Evolutionary conservation across 2,113 vertebrate species (phyloP).

Genomic region (Sander lucioperca): DNA sequence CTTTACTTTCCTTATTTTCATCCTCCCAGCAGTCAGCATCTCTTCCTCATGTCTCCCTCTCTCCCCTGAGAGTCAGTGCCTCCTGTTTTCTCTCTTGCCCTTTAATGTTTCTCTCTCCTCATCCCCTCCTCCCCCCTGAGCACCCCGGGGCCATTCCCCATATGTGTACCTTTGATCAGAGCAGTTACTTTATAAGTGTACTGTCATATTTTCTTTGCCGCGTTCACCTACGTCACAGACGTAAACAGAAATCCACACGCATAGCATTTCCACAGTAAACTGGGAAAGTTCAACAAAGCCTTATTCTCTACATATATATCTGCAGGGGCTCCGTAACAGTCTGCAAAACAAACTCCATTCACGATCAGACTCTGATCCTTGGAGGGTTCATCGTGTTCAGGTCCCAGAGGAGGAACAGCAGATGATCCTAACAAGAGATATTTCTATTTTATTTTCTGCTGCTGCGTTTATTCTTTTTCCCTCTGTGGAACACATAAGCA

Average conservation of each 20-base stretch:
- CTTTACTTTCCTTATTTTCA: constrained; percentile 33
- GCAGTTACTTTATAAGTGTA: constrained; percentile 33
- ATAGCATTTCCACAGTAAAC: constrained; percentile 15
- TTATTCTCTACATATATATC: constrained; percentile 56
- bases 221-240: constrained; percentile 47
- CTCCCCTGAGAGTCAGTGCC: constrained; percentile 46
- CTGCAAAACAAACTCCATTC: constrained; percentile 61
- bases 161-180: constrained; percentile 64
- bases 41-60: constrained; percentile 39
- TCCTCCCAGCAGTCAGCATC: constrained; percentile 54
- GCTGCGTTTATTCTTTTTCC: not conserved
- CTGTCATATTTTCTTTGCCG: constrained; percentile 14
- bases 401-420: constrained; percentile 68
- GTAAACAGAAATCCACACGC: constrained; percentile 37
- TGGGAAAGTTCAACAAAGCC: constrained; percentile 61
- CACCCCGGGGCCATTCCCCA: constrained; percentile 19
- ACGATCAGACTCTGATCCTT: constrained; percentile 45
- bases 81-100: constrained; percentile 56
- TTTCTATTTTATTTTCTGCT: constrained; percentile 22
- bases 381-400: constrained; percentile 22
- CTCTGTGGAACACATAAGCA: constrained; percentile 31
- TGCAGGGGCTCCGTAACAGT: constrained; percentile 33
- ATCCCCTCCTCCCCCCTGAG: constrained; percentile 12
- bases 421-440: constrained; percentile 46
- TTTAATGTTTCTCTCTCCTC: constrained; percentile 56